Evolutionary conservation across 2,113 vertebrate genomes (phyloP), one percentile per base, ranked within the genome.

Genomic region (Gadus macrocephalus): DNA sequence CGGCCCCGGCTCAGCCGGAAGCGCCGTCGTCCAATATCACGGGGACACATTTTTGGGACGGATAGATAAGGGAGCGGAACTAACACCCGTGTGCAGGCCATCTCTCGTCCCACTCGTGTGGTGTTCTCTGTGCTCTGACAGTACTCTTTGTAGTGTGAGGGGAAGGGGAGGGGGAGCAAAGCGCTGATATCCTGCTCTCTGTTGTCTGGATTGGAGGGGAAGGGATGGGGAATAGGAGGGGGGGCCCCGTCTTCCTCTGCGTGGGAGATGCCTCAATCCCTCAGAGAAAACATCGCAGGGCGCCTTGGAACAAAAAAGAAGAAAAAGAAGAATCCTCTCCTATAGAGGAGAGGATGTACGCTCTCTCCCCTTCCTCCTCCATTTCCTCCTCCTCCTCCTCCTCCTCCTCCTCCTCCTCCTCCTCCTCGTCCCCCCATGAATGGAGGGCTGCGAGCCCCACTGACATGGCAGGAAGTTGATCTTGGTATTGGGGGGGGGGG

Each of bases 381-480:
- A 49, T 49, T 49, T 38, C 58, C 65, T 58, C 5, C 31, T 53
- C 16, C 3, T 31, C 28, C 25, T 17, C 16, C 66, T 25, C 59
- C 12, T 16, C 28, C 63, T 59, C 59, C 3, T 31, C 28, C 25
- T 17, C 16, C 66, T 25, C 59, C 12, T 16, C 28, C 63, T 59
- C 59, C 64, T 59, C 7, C 27, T 4, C 22, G 17, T 62, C 68
- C 56, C 70, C 72, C 70, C 80, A 64, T 79, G 80, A 75, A 78
- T 71, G 63, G 63, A 88, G 78, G 68, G 76, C 79, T 80, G 82
- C 77, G 79, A 77, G 78, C 68, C 78, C 74, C 73, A 80, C 80
- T 85, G 87, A 89, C 88, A 87, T 90, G 78, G 81, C 90, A 88
- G 90, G 90, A 92, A 90, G 90, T 88, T 82, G 78, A 81, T 86